Evolutionary conservation across 2,797 vertebrate species (phyloP).

Genomic region (Lacerta agilis): DNA sequence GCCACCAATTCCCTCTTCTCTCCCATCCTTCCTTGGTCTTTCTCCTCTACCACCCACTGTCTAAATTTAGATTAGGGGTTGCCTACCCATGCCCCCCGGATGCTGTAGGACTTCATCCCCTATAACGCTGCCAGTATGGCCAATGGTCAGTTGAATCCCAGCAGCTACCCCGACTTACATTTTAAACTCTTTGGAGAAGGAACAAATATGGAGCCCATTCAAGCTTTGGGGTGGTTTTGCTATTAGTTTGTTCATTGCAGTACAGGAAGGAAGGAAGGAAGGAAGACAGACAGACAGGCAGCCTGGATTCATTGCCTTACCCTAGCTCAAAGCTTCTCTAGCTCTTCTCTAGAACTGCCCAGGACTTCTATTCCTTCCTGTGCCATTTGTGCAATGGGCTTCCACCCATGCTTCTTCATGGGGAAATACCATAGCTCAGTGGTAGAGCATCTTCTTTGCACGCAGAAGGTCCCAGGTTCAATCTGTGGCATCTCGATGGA

Average conservation of each 20-base stretch:
- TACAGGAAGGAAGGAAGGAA: no score
- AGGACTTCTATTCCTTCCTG: background rate
- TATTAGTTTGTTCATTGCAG: background rate
- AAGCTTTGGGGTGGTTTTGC: background rate
- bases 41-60: background rate
- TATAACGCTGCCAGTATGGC: no score
- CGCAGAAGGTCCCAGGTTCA: no score
- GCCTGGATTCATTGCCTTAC: background rate
- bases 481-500: background rate
- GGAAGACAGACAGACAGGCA: background rate
- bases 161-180: no score
- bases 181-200: background rate
- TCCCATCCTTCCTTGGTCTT: background rate
- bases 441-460: no score
- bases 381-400: background rate
- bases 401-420: no score
- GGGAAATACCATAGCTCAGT: no score
- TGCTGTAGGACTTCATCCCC: no score
- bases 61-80: background rate
- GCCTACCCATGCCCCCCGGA: no score
- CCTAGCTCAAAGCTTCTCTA: background rate
- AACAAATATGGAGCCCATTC: background rate
- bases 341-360: background rate
- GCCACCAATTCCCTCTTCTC: background rate
- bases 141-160: no score